Evolutionary conservation across 1,140 invertebrate genomes (phyloP).

Genomic region (Conus betulinus): DNA sequence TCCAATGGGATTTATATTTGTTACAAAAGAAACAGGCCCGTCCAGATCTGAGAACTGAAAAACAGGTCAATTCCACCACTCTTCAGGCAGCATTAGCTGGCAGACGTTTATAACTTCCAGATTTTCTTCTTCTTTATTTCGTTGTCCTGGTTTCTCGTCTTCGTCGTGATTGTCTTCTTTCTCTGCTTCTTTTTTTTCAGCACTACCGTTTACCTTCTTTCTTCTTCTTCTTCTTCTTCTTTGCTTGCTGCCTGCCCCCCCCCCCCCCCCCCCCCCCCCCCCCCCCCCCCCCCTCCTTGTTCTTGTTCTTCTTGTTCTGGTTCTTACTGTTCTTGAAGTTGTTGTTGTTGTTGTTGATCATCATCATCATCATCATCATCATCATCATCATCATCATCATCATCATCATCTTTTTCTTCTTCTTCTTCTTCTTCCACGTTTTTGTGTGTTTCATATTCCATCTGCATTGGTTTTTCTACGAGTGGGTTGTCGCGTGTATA

Average conservation of each 20-base stretch:
- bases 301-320: background rate
- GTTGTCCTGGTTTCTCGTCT: too few relatives aligned
- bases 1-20: too few relatives aligned
- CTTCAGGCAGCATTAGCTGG: too few relatives aligned
- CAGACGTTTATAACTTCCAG: too few relatives aligned
- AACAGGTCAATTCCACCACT: too few relatives aligned
- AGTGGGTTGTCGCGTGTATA: background rate
- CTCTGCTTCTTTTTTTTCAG: background rate
- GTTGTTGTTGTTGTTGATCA: background rate
- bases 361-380: conserved; percentile 18
- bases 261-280: background rate
- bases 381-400: conserved; percentile 5
- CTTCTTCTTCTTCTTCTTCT: background rate
- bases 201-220: too few relatives aligned
- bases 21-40: too few relatives aligned
- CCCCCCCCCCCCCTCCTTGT: too few relatives aligned
- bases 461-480: background rate
- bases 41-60: too few relatives aligned
- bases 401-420: conserved; percentile 17
- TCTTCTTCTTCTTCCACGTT: conserved; percentile 15
- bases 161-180: background rate
- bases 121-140: too few relatives aligned
- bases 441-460: background rate
- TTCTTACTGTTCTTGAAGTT: background rate
- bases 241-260: background rate